Conservation (phyloP, 2,888 invertebrate genomes). For the Celastrina argiolus region DNA sequence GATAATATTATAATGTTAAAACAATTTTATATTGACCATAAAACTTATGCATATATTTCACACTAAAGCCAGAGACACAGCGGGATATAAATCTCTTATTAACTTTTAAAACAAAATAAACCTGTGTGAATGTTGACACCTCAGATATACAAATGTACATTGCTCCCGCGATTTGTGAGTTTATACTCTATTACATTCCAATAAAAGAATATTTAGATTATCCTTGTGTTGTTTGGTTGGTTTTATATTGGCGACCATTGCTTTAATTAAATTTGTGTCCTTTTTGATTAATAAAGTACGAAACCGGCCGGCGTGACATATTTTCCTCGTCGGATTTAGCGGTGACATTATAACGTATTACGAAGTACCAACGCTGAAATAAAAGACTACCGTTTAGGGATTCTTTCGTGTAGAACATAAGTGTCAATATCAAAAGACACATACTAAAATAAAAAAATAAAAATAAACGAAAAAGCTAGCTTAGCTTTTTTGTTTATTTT, state of each 20-base stretch:
- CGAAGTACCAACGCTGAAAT: neutral
- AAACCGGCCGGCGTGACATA: conserved; percentile 46
- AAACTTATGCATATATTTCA: neutral
- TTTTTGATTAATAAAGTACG: conserved; percentile 51
- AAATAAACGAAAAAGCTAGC: too few relatives aligned
- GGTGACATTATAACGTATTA: conserved; percentile 9
- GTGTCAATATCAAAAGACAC: neutral
- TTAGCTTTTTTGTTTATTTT: too few relatives aligned
- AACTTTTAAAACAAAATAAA: conserved; percentile 47
- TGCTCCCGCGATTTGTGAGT: conserved; percentile 11
- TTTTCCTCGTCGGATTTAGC: conserved; percentile 30
- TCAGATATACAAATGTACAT: conserved; percentile 30
- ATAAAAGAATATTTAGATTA: neutral
- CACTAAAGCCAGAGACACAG: conserved; percentile 36
- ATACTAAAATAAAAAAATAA: too few relatives aligned
- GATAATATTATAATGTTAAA: neutral
- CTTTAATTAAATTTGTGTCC: conserved; percentile 59
- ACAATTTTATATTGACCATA: conserved; percentile 1
- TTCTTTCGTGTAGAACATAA: neutral
- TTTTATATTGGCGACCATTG: conserved; percentile 33
- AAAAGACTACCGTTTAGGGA: neutral
- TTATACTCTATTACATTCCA: conserved; percentile 28
- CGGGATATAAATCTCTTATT: conserved; percentile 55
- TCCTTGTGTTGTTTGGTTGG: conserved; percentile 25
- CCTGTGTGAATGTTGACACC: conserved; percentile 47